These are phyloP conservation scores for Bovichtus diacanthus DNA, from an alignment of 2,797 vertebrate genomes.

Conservation along the genomic window DNA sequence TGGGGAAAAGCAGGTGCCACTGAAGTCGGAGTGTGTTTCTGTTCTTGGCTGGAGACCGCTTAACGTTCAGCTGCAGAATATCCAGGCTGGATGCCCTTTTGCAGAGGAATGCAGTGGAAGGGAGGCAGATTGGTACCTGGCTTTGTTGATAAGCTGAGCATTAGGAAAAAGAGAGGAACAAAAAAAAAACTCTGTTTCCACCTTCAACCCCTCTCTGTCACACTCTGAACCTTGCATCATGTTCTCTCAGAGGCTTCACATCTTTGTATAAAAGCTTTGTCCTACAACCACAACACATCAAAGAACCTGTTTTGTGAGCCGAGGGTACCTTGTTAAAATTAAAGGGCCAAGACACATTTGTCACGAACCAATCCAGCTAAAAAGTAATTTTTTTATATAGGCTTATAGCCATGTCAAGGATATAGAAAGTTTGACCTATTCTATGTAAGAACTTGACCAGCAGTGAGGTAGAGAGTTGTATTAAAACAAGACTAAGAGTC, in stretches of 20 bases:
- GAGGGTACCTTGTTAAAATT: not conserved
- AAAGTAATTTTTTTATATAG: not conserved
- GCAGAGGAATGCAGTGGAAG: conserved; percentile 35
- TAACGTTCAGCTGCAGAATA: conserved; percentile 31
- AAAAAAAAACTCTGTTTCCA: conserved; percentile 14
- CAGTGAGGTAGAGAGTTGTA: not conserved
- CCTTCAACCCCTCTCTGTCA: conserved; percentile 25
- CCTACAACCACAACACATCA: conserved; percentile 30
- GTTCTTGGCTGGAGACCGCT: conserved; percentile 17
- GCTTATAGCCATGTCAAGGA: not conserved
- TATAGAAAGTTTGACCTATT: not conserved
- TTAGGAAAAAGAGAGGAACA: conserved; percentile 38
- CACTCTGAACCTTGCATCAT: conserved; percentile 32
- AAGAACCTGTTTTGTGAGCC: conserved; percentile 15
- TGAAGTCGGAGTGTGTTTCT: not conserved
- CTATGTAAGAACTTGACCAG: not conserved
- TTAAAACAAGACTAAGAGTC: not conserved
- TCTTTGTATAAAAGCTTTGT: conserved; percentile 23
- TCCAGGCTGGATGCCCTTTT: conserved; percentile 24
- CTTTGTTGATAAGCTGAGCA: conserved; percentile 59
- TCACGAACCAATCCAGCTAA: not conserved
- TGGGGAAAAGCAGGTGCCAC: conserved; percentile 60
- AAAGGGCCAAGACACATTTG: not conserved
- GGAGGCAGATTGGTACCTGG: conserved; percentile 43
- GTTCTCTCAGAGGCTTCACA: conserved; percentile 27